A percentile compares a stretch with the other conserved stretches of the same genome.
Conservation (phyloP, 2,888 invertebrate species). For the Exocentrus adspersus region DNA sequence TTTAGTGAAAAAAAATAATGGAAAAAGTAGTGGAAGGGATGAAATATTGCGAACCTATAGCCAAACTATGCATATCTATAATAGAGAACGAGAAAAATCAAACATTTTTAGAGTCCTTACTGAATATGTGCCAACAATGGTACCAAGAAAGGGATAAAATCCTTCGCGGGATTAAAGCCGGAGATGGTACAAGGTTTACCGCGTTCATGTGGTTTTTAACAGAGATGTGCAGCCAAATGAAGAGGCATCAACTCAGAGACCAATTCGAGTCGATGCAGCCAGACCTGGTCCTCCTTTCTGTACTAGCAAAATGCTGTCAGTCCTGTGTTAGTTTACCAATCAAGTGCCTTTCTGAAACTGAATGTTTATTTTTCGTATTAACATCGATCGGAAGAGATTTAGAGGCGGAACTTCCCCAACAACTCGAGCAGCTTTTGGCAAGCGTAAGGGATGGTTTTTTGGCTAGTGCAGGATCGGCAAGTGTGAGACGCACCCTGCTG, state of each 20-base stretch:
- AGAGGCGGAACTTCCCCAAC: slow-evolving; percentile 82
- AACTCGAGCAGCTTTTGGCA: slow-evolving; percentile 81
- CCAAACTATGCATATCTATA: slow-evolving; percentile 85
- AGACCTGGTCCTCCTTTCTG: slow-evolving; percentile 80
- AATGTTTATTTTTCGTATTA: slow-evolving; percentile 88
- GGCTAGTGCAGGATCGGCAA: slow-evolving; percentile 75
- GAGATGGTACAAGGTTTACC: slow-evolving; percentile 76
- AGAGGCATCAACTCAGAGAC: slow-evolving; percentile 70
- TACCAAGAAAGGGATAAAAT: slow-evolving; percentile 84
- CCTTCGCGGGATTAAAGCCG: slow-evolving; percentile 65
- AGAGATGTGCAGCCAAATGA: slow-evolving; percentile 90
- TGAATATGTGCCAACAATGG: slow-evolving; percentile 87
- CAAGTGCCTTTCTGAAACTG: slow-evolving; percentile 84
- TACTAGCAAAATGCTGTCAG: slow-evolving; percentile 90
- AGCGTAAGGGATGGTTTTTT: slow-evolving; percentile 88
- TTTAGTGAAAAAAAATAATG: slow-evolving; percentile 82
- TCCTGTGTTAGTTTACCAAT: slow-evolving; percentile 86
- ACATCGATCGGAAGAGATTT: slow-evolving; percentile 90
- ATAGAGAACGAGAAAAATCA: slow-evolving; percentile 89
- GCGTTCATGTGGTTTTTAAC: slow-evolving; percentile 91
- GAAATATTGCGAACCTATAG: slow-evolving; percentile 83
- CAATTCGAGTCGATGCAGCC: slow-evolving; percentile 71
- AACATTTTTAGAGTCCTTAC: slow-evolving; percentile 87
- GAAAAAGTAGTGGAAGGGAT: slow-evolving; percentile 82
- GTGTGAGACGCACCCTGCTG: slow-evolving; percentile 83